phyloP scores from a whole-genome alignment of 2,113 vertebrate species.

The Damaliscus lunatus region DNA sequence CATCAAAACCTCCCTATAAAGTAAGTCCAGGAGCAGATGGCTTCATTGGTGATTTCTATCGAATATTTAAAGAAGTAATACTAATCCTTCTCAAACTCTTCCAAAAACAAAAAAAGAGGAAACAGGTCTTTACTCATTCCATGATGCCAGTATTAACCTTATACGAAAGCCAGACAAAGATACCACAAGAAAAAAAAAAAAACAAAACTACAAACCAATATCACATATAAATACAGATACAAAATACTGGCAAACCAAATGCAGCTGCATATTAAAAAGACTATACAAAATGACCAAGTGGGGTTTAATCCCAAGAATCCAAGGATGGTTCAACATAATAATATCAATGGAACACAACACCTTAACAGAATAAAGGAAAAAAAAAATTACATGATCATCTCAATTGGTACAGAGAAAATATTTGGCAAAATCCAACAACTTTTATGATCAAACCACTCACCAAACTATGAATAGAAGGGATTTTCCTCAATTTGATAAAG shows the following conservation, averaged over 20 bases:
- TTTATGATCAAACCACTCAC: not conserved
- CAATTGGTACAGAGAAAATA: not conserved
- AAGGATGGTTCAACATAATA: not conserved
- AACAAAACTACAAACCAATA: not conserved
- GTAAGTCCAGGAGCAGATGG: not conserved
- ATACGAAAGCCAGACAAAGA: not conserved
- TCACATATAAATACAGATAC: not conserved
- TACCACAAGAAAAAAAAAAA: not conserved
- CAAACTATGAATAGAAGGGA: not conserved
- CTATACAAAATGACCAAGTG: not conserved
- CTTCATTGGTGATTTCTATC: not conserved
- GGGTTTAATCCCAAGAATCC: not conserved
- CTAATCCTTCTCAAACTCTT: not conserved
- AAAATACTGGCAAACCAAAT: not conserved
- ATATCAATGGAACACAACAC: not conserved
- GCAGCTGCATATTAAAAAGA: not conserved
- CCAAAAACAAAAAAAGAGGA: not conserved
- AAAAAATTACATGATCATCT: not conserved
- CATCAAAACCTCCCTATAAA: not conserved
- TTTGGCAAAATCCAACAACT: not conserved
- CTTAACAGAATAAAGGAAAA: not conserved
- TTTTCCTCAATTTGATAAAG: not conserved
- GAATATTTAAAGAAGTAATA: not conserved
- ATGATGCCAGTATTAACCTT: not conserved
- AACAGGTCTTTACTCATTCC: not conserved